Evolutionary conservation across 2,113 vertebrate genomes (phyloP), one percentile per base, ranked within the genome.

Genomic region (Etia nguti): DNA sequence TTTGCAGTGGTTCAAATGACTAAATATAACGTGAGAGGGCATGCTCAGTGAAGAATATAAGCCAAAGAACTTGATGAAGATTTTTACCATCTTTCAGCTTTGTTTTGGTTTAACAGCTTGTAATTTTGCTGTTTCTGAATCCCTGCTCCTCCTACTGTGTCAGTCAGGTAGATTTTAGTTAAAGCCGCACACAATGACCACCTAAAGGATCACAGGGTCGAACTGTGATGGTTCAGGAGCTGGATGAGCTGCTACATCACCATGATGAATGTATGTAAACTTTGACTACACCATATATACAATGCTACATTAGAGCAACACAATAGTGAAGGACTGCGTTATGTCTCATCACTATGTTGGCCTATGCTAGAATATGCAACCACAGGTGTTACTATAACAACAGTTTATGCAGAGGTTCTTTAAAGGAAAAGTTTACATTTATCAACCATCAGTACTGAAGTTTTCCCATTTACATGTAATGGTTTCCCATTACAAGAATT

Each of bases 131-230:
- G 59, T 62, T 62, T 62, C 26, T 59, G 26, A 31, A 2, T 31
- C 1, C 26, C 59, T 34, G 29, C 16, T 9, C 1, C 59, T 62
- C 59, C 29, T 31, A 0, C 26, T 0, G 0, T 31, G 26, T 60
- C 0, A 8, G 10, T 18, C 5, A 2, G 57, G 57, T 31, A 6
- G 57, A 60, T 15, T 60, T 59, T 59, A 0, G 26, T 59, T 60
- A 60, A 34, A 18, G 29, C 26, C 3, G 3, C 57, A 60, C 57
- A 31, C 1, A 0, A 1, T 29, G 26, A 10, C 8, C 8, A 1
- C 31, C 57, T 31, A 34, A 20, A 18, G 26, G 26, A 10, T 26
- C 26, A 56, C 11, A 0, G 55, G 26, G 15, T n/a, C n/a, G n/a
- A n/a, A n/a, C n/a, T n/a, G n/a, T 59, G 56, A 31, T 16, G 59